Evolutionary conservation across 2,888 invertebrate species (phyloP).

Genomic region (Rhagophthalmus giganteus): DNA sequence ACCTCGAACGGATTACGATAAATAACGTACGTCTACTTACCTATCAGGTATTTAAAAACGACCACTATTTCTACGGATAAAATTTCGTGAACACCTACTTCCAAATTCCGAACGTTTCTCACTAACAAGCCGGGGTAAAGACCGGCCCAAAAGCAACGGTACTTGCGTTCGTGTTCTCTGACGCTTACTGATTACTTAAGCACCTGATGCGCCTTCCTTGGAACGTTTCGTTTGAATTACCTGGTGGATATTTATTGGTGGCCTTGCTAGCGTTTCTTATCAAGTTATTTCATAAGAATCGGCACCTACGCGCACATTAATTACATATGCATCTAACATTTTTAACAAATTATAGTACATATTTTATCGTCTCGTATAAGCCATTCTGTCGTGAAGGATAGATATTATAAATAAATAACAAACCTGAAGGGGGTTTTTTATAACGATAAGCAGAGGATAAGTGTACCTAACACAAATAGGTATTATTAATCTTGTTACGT

Average conservation of each 20-base stretch:
- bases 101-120: slow-evolving; percentile 3
- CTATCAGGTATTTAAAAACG: neutral
- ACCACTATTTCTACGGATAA: neutral
- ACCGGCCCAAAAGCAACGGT: slow-evolving; percentile 12
- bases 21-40: no score
- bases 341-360: no score
- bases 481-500: no score
- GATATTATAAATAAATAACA: no score
- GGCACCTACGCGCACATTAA: no score
- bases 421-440: no score
- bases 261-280: neutral
- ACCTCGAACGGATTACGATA: no score
- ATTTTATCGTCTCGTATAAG: neutral
- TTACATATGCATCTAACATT: no score
- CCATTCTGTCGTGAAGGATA: no score
- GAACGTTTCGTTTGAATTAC: slow-evolving; percentile 20
- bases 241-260: slow-evolving; percentile 29
- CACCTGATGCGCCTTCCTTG: slow-evolving; percentile 16
- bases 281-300: no score
- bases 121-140: slow-evolving; percentile 2
- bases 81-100: slow-evolving; percentile 5
- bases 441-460: no score
- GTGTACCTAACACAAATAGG: no score
- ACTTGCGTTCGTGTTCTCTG: slow-evolving; percentile 20
- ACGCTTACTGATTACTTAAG: slow-evolving; percentile 28